These are phyloP conservation scores for Triplophysa yarkandensis DNA, from an alignment of 2,797 vertebrate species.

Conservation along the genomic window DNA sequence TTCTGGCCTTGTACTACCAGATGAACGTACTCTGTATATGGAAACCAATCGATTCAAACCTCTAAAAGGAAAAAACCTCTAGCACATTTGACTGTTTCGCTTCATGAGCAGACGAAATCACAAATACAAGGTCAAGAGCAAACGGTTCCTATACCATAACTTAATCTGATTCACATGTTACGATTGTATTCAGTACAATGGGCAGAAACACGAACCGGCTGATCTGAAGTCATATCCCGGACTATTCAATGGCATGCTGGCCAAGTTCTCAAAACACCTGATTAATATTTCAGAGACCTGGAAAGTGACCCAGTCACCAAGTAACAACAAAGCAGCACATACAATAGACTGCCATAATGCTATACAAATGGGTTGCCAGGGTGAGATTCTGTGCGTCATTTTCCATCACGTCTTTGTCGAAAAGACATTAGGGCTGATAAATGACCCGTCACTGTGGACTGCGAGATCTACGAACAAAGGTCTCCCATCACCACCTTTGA, in stretches of 20 bases:
- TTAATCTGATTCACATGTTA: neutral
- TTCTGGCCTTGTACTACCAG: neutral
- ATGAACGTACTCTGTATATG: neutral
- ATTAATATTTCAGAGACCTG: conserved; percentile 52
- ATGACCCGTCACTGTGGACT: neutral
- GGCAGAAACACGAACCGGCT: neutral
- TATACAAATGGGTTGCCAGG: neutral
- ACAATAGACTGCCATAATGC: conserved; percentile 15
- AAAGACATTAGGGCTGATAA: neutral
- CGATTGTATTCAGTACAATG: neutral
- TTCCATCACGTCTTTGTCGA: conserved; percentile 1
- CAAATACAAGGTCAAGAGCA: neutral
- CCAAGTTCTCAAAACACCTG: conserved; percentile 15
- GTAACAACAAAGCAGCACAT: conserved; percentile 11
- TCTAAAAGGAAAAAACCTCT: neutral
- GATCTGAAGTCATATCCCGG: neutral
- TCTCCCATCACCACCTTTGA: neutral
- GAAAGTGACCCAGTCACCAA: conserved; percentile 32
- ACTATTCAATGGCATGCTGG: neutral
- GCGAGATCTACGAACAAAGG: neutral
- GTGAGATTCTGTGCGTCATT: neutral
- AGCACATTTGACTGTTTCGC: neutral
- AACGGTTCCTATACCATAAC: neutral
- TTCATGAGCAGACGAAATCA: neutral
- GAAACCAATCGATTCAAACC: conserved; percentile 1